Evolutionary conservation across 2,113 vertebrate species (phyloP).

Genomic region (Willisornis vidua): DNA sequence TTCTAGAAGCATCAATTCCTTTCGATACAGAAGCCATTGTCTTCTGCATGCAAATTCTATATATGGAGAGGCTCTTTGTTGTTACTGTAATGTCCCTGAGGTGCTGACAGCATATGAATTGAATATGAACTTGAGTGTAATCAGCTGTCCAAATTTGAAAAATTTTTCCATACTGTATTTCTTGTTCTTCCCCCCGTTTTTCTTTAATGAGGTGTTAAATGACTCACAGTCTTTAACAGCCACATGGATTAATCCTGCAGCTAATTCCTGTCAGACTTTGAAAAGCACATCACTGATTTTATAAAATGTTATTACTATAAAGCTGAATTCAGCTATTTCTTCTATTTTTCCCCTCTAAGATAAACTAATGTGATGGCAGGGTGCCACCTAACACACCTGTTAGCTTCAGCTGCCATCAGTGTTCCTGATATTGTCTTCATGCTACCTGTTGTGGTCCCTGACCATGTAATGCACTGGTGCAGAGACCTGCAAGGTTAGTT

Average conservation of each 20-base stretch:
- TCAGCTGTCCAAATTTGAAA: neutral
- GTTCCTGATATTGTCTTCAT: neutral
- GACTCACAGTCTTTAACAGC: neutral
- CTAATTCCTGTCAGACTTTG: neutral
- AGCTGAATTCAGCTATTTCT: neutral
- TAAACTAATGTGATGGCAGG: neutral
- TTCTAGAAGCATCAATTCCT: neutral
- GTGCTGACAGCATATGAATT: neutral
- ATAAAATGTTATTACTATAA: neutral
- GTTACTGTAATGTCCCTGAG: neutral
- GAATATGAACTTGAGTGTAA: neutral
- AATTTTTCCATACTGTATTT: neutral
- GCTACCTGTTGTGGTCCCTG: neutral
- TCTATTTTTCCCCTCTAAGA: neutral
- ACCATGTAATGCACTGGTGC: neutral
- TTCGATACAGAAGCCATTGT: neutral
- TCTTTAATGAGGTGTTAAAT: neutral
- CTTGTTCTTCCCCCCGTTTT: fast-evolving
- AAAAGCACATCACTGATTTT: neutral
- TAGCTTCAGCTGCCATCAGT: neutral
- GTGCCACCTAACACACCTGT: neutral
- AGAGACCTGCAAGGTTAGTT: neutral
- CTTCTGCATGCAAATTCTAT: neutral
- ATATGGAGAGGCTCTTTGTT: neutral
- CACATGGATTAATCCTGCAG: neutral